Conservation (phyloP, 2,113 vertebrate genomes). For the Gobio gobio region DNA sequence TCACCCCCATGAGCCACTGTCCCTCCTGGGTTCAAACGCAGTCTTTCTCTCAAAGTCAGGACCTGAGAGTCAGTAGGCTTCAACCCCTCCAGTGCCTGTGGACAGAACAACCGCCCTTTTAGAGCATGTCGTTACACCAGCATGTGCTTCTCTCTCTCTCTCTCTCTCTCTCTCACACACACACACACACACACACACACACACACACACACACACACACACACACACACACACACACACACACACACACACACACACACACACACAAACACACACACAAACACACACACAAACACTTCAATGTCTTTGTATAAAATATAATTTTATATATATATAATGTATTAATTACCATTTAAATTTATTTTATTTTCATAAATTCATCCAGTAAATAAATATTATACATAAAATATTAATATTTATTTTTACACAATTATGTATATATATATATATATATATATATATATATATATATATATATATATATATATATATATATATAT, state of each 20-base stretch:
- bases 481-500: neutral
- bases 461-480: too few relatives aligned
- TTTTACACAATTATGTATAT: too few relatives aligned
- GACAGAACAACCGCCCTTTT: conserved; percentile 30
- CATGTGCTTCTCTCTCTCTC: conserved; percentile 13
- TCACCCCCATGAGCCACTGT: conserved; percentile 87
- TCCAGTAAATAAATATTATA: neutral
- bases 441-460: too few relatives aligned
- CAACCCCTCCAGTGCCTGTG: conserved; percentile 86
- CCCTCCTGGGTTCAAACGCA: conserved; percentile 78
- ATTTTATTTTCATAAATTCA: neutral
- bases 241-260: neutral
- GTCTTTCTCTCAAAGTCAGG: conserved; percentile 80
- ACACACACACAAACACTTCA: neutral
- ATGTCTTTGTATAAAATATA: neutral
- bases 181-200: neutral
- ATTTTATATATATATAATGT: too few relatives aligned
- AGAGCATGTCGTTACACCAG: neutral
- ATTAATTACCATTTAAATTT: neutral
- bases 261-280: too few relatives aligned
- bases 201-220: conserved; percentile 10
- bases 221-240: too few relatives aligned
- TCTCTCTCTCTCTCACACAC: conserved; percentile 16
- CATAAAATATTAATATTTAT: neutral
- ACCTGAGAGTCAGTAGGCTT: conserved; percentile 82